A percentile compares a stretch with the other conserved stretches of the same genome.
Evolutionary conservation across 1,140 invertebrate genomes (phyloP).

Genomic region (Leptinotarsa lineolata): DNA sequence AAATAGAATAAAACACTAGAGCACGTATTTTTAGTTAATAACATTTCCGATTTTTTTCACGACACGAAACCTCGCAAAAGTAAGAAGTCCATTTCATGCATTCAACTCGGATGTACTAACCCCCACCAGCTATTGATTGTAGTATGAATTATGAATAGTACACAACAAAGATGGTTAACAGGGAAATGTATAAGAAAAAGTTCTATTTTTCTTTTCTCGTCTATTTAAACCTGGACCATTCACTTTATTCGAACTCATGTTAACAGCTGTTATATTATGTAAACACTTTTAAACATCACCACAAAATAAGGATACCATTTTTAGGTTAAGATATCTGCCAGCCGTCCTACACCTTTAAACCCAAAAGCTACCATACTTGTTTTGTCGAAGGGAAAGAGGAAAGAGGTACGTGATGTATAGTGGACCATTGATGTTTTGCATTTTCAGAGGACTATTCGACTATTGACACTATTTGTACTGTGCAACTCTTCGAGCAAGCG

Average conservation of each 20-base stretch:
- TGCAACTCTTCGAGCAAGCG: neutral
- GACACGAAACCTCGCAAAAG: slow-evolving; percentile 18
- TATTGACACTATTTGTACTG: neutral
- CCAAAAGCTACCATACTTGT: slow-evolving; percentile 20
- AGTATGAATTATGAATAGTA: slow-evolving; percentile 14
- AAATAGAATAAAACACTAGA: slow-evolving; percentile 21
- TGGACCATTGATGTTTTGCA: neutral
- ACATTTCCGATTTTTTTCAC: slow-evolving; percentile 25
- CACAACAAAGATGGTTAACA: slow-evolving; percentile 30
- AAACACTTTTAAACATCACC: slow-evolving; percentile 11
- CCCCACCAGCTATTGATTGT: slow-evolving; percentile 30
- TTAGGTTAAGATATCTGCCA: slow-evolving; percentile 25
- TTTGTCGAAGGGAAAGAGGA: slow-evolving; percentile 25
- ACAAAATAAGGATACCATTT: slow-evolving; percentile 1
- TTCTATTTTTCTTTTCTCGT: neutral
- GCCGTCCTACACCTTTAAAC: slow-evolving; percentile 3
- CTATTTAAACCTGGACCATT: neutral
- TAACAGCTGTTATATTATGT: slow-evolving; percentile 4
- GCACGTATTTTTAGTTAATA: slow-evolving; percentile 11
- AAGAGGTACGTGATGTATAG: slow-evolving; percentile 29
- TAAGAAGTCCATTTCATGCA: slow-evolving; percentile 19
- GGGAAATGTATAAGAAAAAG: slow-evolving; percentile 1
- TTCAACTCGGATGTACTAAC: slow-evolving; percentile 15
- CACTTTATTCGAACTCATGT: neutral
- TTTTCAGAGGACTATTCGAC: neutral